Evolutionary conservation across 2,888 invertebrate genomes (phyloP), one percentile per base, ranked within the genome.

Genomic region (Agrotis exclamationis): DNA sequence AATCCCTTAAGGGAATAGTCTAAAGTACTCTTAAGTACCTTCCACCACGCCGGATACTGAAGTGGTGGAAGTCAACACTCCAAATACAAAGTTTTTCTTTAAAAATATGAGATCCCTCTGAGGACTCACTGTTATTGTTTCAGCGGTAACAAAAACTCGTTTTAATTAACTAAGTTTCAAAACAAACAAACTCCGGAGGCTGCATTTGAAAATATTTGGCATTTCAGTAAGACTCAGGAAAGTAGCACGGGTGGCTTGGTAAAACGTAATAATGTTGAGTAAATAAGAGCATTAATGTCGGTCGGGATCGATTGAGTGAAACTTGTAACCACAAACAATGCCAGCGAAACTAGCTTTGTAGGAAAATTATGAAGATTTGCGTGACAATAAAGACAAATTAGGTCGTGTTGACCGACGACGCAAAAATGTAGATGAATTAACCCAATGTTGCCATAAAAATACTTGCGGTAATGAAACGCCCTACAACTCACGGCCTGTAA

Each of bases 111-210:
- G 72, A 79, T 75, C 83, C 75, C 85, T 75, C 76, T 80, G 74
- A 82, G 79, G 77, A 76, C 71, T 70, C 62, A 50, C 69, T 80
- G 83, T 86, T 89, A 89, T 90, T 89, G 89, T 89, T 86, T 79
- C 65, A 79, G 76, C 59, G 82, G 86, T 87, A 88, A 88, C 88
- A 84, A 86, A 90, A 92, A 91, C 88, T 87, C 87, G 86, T 89
- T 90, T 92, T 93, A 92, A 92, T 92, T 92, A 92, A 91, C 86
- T 87, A 91, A 92, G 88, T 92, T 92, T 89, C 86, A 81, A 81
- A 86, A 89, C 87, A 87, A 88, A 88, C 85, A 85, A 88, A 87
- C 84, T 51, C 67, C 76, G 56, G 67, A 74, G 76, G 76, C 76
- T 85, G 79, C 85, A 78, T 80, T 83, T 72, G 70, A 81, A 86